Conservation (phyloP, 2,888 invertebrate species). For the Eupsilia transversa region DNA sequence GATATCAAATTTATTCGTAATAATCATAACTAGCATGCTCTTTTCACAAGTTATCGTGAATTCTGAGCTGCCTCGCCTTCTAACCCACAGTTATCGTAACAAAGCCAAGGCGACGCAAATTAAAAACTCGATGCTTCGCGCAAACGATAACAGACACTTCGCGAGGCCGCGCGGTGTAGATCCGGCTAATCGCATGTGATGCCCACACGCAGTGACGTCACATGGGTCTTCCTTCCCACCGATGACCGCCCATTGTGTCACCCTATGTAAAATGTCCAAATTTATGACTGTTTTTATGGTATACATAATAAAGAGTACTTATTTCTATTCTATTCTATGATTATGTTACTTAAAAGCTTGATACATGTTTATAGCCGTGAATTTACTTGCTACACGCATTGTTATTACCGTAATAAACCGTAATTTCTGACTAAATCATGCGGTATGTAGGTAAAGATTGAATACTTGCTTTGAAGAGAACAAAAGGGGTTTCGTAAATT, state of each 20-base stretch:
- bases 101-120: constrained; percentile 65
- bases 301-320: too few species aligned
- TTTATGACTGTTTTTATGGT: too few species aligned
- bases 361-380: constrained; percentile 48
- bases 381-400: constrained; percentile 58
- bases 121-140: constrained; percentile 58
- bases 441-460: constrained; percentile 4
- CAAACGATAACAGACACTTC: constrained; percentile 63
- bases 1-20: constrained; percentile 31
- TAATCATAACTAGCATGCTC: constrained; percentile 36
- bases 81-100: constrained; percentile 60
- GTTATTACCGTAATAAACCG: constrained; percentile 50
- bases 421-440: constrained; percentile 29
- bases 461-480: constrained; percentile 3
- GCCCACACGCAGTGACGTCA: constrained; percentile 65
- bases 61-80: constrained; percentile 47
- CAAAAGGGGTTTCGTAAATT: constrained; percentile 8
- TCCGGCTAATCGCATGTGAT: constrained; percentile 62
- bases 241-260: too few species aligned
- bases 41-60: constrained; percentile 55
- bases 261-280: too few species aligned
- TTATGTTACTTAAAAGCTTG: constrained; percentile 48
- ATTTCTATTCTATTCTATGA: too few species aligned
- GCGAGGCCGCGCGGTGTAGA: constrained; percentile 59
- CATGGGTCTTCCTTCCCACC: constrained; percentile 62